These are phyloP conservation scores for Oreohelix idahoensis DNA, from an alignment of 1,140 invertebrate genomes.

Conservation along the genomic window DNA sequence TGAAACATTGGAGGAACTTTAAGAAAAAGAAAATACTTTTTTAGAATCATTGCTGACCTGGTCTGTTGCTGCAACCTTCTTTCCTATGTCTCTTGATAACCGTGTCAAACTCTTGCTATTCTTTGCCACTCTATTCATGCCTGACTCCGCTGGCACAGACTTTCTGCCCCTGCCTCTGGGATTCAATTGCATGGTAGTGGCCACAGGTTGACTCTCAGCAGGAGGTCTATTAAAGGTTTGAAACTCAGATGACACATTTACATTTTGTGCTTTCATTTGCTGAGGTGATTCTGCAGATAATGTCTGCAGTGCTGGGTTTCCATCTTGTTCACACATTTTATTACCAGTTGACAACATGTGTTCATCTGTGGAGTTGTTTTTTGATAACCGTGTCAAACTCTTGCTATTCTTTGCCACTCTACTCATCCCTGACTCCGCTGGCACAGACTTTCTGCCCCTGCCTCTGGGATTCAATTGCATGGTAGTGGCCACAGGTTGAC, in stretches of 20 bases:
- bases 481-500: neutral
- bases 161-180: neutral
- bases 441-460: neutral
- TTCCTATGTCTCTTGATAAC: too few species aligned
- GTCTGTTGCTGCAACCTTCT: too few species aligned
- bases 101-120: neutral
- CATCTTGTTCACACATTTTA: neutral
- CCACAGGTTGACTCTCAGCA: neutral
- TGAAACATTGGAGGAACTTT: too few species aligned
- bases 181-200: neutral
- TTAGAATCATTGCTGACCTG: neutral
- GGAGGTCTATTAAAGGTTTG: neutral
- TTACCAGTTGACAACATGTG: too few species aligned
- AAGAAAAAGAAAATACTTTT: too few species aligned
- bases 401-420: too few species aligned
- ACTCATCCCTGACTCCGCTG: too few species aligned
- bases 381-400: too few species aligned
- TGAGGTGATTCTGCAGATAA: neutral
- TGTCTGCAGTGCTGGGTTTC: neutral
- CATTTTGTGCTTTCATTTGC: neutral
- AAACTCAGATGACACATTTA: neutral
- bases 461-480: neutral
- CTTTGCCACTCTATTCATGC: neutral
- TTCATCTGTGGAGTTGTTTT: neutral
- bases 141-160: neutral